Evolutionary conservation across 2,797 vertebrate species (phyloP).

Genomic region (Prionace glauca): DNA sequence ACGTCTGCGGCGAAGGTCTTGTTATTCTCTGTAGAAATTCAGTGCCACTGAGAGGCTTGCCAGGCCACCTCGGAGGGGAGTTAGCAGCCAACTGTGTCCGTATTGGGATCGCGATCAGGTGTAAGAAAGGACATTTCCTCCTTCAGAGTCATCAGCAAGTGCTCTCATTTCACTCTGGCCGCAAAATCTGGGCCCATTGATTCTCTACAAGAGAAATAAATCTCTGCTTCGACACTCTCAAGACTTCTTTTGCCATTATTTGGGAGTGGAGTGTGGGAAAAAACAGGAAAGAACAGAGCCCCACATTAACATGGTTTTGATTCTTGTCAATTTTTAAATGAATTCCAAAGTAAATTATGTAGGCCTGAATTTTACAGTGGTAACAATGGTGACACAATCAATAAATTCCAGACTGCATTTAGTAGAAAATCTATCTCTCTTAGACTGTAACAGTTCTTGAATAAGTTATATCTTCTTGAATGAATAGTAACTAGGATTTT

Average conservation of each 20-base stretch:
- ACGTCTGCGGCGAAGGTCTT: neutral
- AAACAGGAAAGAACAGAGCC: neutral
- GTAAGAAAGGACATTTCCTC: neutral
- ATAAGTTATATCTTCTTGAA: no score
- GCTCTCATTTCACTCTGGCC: no score
- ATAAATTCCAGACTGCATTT: no score
- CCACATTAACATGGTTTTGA: neutral
- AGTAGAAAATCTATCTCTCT: no score
- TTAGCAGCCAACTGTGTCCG: no score
- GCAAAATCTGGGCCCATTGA: no score
- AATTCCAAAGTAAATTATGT: neutral
- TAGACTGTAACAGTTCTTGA: no score
- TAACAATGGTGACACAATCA: no score
- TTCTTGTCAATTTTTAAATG: neutral
- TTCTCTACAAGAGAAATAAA: neutral
- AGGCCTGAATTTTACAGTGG: neutral
- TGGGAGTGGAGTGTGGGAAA: neutral
- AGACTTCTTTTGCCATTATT: neutral
- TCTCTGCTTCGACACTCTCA: neutral
- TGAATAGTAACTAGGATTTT: no score
- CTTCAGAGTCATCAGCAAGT: no score
- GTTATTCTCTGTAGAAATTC: neutral
- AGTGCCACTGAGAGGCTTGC: neutral
- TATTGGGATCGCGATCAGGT: neutral
- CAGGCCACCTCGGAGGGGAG: neutral